Percentiles rank a stretch among this genome's conserved stretches.
Conservation (phyloP, 2,113 vertebrate species). For the Formicarius rufipectus region DNA sequence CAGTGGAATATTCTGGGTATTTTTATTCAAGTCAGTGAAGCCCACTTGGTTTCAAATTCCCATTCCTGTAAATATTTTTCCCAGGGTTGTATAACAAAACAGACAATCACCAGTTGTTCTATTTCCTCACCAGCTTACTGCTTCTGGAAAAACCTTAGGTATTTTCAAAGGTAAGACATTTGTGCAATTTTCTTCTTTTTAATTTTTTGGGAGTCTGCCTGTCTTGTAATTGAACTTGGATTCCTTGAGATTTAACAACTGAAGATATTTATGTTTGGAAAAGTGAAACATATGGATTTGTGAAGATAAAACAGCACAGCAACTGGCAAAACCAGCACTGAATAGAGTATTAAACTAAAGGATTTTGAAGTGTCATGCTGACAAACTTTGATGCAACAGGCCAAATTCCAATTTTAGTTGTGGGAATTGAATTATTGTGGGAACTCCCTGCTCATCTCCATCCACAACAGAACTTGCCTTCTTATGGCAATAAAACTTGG, state of each 20-base stretch:
- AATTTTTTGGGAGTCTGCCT: neutral
- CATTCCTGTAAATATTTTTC: neutral
- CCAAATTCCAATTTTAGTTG: conserved; percentile 32
- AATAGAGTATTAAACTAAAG: conserved; percentile 20
- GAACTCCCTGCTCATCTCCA: neutral
- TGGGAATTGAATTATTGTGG: conserved; percentile 30
- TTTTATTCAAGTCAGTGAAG: neutral
- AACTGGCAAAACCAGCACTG: neutral
- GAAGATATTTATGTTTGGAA: conserved; percentile 9
- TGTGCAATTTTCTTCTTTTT: neutral
- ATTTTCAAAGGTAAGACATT: neutral
- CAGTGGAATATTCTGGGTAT: neutral
- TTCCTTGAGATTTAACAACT: conserved; percentile 11
- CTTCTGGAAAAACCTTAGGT: neutral
- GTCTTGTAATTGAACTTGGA: neutral
- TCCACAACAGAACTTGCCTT: neutral
- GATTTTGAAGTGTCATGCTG: conserved; percentile 34
- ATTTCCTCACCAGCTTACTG: neutral
- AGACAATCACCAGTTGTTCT: neutral
- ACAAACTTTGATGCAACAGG: conserved; percentile 30
- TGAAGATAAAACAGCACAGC: conserved; percentile 17
- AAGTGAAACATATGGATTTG: conserved; percentile 40
- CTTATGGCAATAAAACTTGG: neutral
- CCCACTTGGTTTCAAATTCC: neutral
- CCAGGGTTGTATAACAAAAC: neutral